Percentiles rank a stretch among this genome's conserved stretches.
phyloP scores from a whole-genome alignment of 1,140 invertebrate genomes.

The Teleopsis dalmanni region DNA sequence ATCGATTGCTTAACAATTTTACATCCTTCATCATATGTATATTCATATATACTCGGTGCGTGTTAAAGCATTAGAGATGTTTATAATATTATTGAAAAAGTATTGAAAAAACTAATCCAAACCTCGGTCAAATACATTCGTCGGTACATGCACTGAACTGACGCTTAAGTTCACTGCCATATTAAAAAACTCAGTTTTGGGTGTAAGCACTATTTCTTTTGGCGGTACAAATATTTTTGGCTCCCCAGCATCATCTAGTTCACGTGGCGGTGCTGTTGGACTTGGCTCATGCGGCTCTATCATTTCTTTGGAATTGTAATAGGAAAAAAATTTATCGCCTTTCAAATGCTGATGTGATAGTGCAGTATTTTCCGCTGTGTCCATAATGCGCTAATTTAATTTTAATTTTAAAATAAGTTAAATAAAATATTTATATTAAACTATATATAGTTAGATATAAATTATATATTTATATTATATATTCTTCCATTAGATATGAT shows the following conservation, averaged over 20 bases:
- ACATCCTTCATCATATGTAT: no score
- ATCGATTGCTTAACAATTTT: no score
- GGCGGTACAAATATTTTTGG: slow-evolving; percentile 48
- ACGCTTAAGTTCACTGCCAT: slow-evolving; percentile 73
- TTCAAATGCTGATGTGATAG: slow-evolving; percentile 52
- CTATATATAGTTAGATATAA: background rate
- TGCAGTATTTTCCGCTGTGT: slow-evolving; percentile 69
- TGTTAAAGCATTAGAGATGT: no score
- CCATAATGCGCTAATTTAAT: slow-evolving; percentile 61
- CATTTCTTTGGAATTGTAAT: slow-evolving; percentile 68
- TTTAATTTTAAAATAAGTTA: background rate
- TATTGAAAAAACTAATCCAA: slow-evolving; percentile 17
- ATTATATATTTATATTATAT: background rate
- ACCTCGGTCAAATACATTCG: slow-evolving; percentile 90
- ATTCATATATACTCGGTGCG: no score
- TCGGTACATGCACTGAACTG: slow-evolving; percentile 91
- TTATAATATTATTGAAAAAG: background rate
- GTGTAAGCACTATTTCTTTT: slow-evolving; percentile 51
- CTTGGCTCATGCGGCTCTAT: slow-evolving; percentile 47
- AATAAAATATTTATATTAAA: background rate
- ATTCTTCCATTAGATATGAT: slow-evolving; percentile 14
- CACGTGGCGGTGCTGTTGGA: slow-evolving; percentile 42
- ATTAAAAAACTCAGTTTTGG: slow-evolving; percentile 70
- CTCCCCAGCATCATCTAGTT: slow-evolving; percentile 49
- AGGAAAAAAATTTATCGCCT: slow-evolving; percentile 57